A percentile compares a stretch with the other conserved stretches of the same genome.
phyloP scores from a whole-genome alignment of 2,113 vertebrate species.

The Corythaixoides concolor region DNA sequence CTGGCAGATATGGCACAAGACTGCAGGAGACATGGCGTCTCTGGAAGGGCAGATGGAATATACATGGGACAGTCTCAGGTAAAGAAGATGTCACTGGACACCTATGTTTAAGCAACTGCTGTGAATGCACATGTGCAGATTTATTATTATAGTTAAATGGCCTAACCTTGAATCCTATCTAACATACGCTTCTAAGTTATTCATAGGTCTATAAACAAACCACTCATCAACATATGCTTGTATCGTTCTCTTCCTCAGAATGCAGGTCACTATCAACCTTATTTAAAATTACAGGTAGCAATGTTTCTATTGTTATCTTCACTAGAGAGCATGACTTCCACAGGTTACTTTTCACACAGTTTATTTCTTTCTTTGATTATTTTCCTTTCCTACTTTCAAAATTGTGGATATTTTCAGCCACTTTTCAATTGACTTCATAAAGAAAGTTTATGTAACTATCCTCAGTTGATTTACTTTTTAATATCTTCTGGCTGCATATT shows the following conservation, averaged over 20 bases:
- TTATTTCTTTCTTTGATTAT: neutral
- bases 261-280: neutral
- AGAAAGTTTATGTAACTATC: neutral
- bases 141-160: neutral
- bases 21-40: neutral
- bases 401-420: neutral
- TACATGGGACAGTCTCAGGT: neutral
- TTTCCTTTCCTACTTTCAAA: neutral
- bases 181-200: neutral
- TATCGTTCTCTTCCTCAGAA: neutral
- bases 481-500: neutral
- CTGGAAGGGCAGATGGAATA: neutral
- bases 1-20: neutral
- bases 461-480: neutral
- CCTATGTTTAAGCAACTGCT: neutral
- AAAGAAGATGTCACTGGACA: neutral
- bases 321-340: neutral
- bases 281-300: neutral
- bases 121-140: neutral
- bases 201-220: neutral
- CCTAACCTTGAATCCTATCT: neutral
- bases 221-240: neutral
- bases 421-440: neutral
- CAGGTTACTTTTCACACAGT: neutral
- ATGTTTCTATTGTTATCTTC: neutral